Conservation (phyloP, 2,113 vertebrate genomes). For the Sterrhoptilus dennistouni region DNA sequence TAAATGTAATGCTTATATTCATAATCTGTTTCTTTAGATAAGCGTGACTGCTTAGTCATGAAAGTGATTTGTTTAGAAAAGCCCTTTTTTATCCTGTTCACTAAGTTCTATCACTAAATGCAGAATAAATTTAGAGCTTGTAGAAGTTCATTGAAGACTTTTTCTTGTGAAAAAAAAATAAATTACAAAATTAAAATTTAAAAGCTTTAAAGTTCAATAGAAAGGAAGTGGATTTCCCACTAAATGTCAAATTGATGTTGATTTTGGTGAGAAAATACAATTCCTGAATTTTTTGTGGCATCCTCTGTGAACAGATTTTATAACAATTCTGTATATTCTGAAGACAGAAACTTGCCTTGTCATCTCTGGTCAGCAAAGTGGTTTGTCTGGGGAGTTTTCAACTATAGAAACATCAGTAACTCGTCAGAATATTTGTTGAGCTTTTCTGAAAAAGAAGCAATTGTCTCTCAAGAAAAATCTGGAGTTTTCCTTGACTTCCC, state of each 20-base stretch:
- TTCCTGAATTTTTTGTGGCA: neutral
- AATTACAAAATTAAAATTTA: slow-evolving; percentile 10
- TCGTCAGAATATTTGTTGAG: slow-evolving; percentile 68
- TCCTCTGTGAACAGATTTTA: slow-evolving; percentile 7
- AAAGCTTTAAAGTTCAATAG: neutral
- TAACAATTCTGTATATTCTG: slow-evolving; percentile 33
- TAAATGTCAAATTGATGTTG: neutral
- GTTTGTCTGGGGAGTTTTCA: slow-evolving; percentile 71
- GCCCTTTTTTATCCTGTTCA: neutral
- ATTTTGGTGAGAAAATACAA: neutral
- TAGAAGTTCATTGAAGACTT: neutral
- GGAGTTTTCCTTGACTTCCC: slow-evolving; percentile 23
- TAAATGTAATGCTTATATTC: neutral
- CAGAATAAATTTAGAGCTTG: neutral
- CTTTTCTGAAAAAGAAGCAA: slow-evolving; percentile 57
- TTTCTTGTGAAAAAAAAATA: slow-evolving; percentile 32
- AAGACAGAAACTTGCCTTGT: slow-evolving; percentile 53
- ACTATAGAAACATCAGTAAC: slow-evolving; percentile 63
- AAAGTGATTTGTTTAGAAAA: slow-evolving; percentile 52
- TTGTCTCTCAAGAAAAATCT: slow-evolving; percentile 60
- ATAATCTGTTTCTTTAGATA: neutral
- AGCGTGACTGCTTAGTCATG: slow-evolving; percentile 10
- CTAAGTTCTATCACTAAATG: slow-evolving; percentile 18
- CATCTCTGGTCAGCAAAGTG: slow-evolving; percentile 66
- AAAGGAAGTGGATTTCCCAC: neutral